Evolutionary conservation across 2,113 vertebrate genomes (phyloP), one percentile per base, ranked within the genome.

Genomic region (Agapornis roseicollis): DNA sequence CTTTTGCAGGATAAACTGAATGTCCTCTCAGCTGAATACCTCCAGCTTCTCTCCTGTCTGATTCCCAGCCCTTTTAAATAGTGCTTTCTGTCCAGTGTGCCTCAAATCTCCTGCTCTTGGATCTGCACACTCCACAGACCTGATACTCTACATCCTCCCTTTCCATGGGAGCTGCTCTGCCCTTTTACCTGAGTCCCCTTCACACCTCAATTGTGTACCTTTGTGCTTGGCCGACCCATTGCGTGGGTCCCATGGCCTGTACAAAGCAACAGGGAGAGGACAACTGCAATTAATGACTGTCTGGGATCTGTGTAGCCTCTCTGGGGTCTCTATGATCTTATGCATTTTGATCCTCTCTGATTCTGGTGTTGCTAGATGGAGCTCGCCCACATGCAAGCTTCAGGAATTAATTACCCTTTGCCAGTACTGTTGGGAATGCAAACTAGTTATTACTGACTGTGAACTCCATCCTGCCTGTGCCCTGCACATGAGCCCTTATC

Each of bases 201-300:
- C 28, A 13, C n/a, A 14, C 9, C 37, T 49, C 33, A 20, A 37
- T 17, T 3, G 0, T 17, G 69, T 0, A 1, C 27, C 9, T 29
- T 16, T 14, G 10, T 73, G 69, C 65, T 58, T 56, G 77, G 37
- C 53, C 78, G 53, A 42, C 11, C 28, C 13, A 0, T 13, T 46
- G 31, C 1, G 1, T 24, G 35, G 13, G 13, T 70, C 29, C 56
- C 33, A n/a, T 0, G 0, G 39, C 13, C 70, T 33, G 33, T 10
- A 5, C 3, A 41, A 24, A 76, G 55, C 5, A 13, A 13, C 10
- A 25, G 27, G 27, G 18, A 47, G 50, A 33, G 52, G 58, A 33
- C 3, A 17, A 19, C 23, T 68, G 33, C 29, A 35, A 37, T 5
- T 0, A 0, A 4, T 3, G n/a, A 13, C 44, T 23, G 2, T 50